These are phyloP conservation scores for Scelioninae gen. 1 DNA, from an alignment of 2,888 invertebrate genomes.

Conservation along the genomic window DNA sequence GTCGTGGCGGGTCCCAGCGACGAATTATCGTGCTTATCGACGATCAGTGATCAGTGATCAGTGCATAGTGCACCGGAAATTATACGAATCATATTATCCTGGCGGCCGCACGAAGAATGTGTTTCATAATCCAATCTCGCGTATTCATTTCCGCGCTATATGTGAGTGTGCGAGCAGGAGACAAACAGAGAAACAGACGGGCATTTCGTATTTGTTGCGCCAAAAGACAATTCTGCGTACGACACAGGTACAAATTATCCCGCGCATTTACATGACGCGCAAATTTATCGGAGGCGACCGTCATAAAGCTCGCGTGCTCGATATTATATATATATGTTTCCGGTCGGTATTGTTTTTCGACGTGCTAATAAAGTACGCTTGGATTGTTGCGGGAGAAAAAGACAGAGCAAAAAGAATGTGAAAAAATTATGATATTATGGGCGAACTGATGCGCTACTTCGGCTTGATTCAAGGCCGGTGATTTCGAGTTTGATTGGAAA, in stretches of 20 bases:
- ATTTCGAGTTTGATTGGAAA: conserved; percentile 42
- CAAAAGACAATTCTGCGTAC: conserved; percentile 53
- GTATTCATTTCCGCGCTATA: conserved; percentile 75
- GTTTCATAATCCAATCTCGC: conserved; percentile 72
- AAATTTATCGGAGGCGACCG: conserved; percentile 61
- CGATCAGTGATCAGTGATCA: conserved; percentile 37
- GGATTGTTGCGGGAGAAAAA: conserved; percentile 18
- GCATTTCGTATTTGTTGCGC: conserved; percentile 49
- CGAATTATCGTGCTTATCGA: conserved; percentile 71
- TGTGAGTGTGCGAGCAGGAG: too few relatives aligned
- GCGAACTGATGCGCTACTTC: conserved; percentile 10
- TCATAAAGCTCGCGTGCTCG: conserved; percentile 46
- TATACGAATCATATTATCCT: conserved; percentile 77
- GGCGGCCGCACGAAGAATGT: conserved; percentile 74
- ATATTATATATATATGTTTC: conserved; percentile 30
- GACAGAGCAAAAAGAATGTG: not conserved
- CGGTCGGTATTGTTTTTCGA: conserved; percentile 39
- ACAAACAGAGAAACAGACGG: conserved; percentile 11
- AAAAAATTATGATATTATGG: conserved; percentile 45
- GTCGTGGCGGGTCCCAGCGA: conserved; percentile 60
- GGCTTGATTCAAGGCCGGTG: conserved; percentile 29
- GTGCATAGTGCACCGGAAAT: conserved; percentile 76
- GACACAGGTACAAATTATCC: conserved; percentile 65
- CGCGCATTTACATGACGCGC: conserved; percentile 58
- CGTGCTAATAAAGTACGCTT: conserved; percentile 35